phyloP scores from a whole-genome alignment of 2,888 invertebrate genomes.

The Microplitis manilae region DNA sequence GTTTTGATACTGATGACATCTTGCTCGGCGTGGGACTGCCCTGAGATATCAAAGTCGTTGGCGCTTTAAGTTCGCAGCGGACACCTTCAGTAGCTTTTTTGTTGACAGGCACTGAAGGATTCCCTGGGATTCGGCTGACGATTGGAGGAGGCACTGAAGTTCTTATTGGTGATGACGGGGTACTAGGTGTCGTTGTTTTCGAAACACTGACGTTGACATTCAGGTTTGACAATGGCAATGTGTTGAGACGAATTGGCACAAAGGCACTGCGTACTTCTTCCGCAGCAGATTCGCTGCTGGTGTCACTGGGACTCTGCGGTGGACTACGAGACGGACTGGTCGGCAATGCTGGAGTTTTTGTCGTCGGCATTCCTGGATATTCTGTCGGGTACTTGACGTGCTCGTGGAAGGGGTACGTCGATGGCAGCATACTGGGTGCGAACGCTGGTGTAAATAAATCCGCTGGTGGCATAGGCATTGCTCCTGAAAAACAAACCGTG shows the following conservation, averaged over 20 bases:
- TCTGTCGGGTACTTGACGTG: conserved; percentile 62
- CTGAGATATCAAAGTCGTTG: conserved; percentile 60
- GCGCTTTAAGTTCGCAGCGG: conserved; percentile 65
- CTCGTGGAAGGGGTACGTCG: conserved; percentile 61
- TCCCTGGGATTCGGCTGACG: too few species aligned
- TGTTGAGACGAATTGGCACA: conserved; percentile 63
- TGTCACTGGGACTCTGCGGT: conserved; percentile 65
- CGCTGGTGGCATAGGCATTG: conserved; percentile 61
- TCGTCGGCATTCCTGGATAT: conserved; percentile 55
- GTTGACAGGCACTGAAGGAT: background rate
- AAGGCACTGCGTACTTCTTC: conserved; percentile 69
- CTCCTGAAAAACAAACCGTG: conserved; percentile 54
- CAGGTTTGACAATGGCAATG: conserved; percentile 46
- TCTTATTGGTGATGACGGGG: conserved; percentile 57
- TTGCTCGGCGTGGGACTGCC: conserved; percentile 65
- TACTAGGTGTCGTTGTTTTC: conserved; percentile 48
- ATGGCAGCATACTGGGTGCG: conserved; percentile 60
- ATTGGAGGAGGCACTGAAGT: background rate
- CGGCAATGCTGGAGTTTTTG: conserved; percentile 50
- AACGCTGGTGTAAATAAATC: conserved; percentile 64
- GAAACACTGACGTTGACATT: conserved; percentile 34
- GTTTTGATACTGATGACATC: conserved; percentile 59
- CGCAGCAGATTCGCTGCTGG: conserved; percentile 63
- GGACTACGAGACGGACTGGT: conserved; percentile 59
- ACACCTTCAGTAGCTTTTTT: conserved; percentile 57